Evolutionary conservation across 2,113 vertebrate genomes (phyloP).

Genomic region (Microcebus jonahi): DNA sequence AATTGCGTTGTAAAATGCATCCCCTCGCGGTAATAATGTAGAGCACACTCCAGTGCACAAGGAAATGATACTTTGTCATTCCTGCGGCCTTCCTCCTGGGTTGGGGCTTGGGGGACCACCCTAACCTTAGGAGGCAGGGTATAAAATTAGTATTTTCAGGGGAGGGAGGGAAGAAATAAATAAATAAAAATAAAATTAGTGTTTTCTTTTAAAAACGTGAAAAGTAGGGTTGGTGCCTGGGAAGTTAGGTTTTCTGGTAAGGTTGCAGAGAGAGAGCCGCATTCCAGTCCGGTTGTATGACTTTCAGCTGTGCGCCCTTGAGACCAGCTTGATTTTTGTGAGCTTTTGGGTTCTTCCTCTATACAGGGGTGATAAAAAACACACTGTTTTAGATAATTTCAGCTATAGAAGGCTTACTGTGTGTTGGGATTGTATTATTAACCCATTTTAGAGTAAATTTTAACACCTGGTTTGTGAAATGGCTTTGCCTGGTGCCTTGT

Average conservation of each 20-base stretch:
- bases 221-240: background rate
- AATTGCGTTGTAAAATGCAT: background rate
- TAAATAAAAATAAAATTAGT: background rate
- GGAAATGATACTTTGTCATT: background rate
- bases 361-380: background rate
- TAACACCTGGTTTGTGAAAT: background rate
- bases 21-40: background rate
- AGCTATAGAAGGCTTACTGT: background rate
- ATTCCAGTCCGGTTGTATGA: background rate
- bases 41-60: background rate
- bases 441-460: background rate
- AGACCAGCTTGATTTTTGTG: background rate
- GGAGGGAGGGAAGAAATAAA: too few species aligned
- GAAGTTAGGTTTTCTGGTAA: background rate
- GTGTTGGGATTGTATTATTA: background rate
- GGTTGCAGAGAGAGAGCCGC: background rate
- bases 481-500: background rate
- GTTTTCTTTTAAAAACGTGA: background rate
- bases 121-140: background rate
- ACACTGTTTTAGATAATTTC: background rate
- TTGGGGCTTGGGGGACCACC: background rate
- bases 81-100: background rate
- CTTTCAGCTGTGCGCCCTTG: background rate
- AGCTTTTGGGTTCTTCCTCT: background rate
- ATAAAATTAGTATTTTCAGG: background rate